These are phyloP conservation scores for Aporrectodea caliginosa DNA, from an alignment of 1,140 invertebrate species.

Conservation along the genomic window DNA sequence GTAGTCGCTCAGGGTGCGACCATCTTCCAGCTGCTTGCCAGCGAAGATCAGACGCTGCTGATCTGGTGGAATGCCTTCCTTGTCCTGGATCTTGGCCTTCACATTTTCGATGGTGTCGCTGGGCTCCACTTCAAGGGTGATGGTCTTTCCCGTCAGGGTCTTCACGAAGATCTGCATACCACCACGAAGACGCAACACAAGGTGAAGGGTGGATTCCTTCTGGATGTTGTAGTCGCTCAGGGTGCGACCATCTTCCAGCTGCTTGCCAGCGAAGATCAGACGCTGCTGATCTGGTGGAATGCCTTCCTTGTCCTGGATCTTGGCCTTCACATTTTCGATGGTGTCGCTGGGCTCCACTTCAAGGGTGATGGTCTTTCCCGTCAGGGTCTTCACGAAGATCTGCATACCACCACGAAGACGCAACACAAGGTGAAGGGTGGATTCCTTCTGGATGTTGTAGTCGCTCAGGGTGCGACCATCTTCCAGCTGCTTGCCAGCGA, in stretches of 20 bases:
- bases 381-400: slow-evolving; percentile 87
- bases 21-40: slow-evolving; percentile 78
- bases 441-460: slow-evolving; percentile 18
- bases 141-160: slow-evolving; percentile 89
- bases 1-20: slow-evolving; percentile 83
- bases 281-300: too few species aligned
- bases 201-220: slow-evolving; percentile 68
- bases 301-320: slow-evolving; percentile 77
- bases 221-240: slow-evolving; percentile 78
- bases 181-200: slow-evolving; percentile 64
- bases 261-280: slow-evolving; percentile 66
- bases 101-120: slow-evolving; percentile 92
- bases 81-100: slow-evolving; percentile 83
- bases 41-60: slow-evolving; percentile 64
- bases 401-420: slow-evolving; percentile 70
- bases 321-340: slow-evolving; percentile 90
- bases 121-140: slow-evolving; percentile 86
- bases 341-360: slow-evolving; percentile 81
- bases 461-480: slow-evolving; percentile 60
- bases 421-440: slow-evolving; percentile 61
- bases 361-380: slow-evolving; percentile 90
- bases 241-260: slow-evolving; percentile 64
- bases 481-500: slow-evolving; percentile 66
- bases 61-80: too few species aligned
- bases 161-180: slow-evolving; percentile 92